phyloP scores from a whole-genome alignment of 1,140 invertebrate genomes.

The Aethina tumida region DNA sequence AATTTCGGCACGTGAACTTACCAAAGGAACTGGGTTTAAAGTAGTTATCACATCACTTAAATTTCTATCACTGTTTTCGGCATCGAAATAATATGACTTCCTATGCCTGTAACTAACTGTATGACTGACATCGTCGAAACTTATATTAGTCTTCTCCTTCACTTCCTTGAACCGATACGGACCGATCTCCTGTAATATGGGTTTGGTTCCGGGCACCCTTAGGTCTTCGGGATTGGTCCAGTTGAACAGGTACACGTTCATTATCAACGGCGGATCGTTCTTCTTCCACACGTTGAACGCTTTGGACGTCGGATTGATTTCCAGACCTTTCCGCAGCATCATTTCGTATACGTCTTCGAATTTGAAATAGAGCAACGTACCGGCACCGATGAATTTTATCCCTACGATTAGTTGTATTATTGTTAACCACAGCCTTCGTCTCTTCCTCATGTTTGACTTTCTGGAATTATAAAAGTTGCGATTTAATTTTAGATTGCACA shows the following conservation, averaged over 20 bases:
- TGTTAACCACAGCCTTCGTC: too few relatives aligned
- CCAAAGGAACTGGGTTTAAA: conserved; percentile 72
- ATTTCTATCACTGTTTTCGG: conserved; percentile 57
- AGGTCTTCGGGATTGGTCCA: conserved; percentile 68
- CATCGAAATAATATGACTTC: conserved; percentile 67
- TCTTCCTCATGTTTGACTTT: too few relatives aligned
- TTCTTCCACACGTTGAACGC: conserved; percentile 27
- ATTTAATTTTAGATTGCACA: too few relatives aligned
- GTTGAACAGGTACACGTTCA: conserved; percentile 70
- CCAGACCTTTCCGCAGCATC: too few relatives aligned
- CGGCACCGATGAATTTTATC: too few relatives aligned
- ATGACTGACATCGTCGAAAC: conserved; percentile 51
- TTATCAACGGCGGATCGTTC: conserved; percentile 30
- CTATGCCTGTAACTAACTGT: conserved; percentile 72
- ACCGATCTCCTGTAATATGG: conserved; percentile 48
- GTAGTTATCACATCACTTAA: conserved; percentile 67
- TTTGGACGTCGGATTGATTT: too few relatives aligned
- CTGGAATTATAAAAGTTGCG: too few relatives aligned
- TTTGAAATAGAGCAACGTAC: too few relatives aligned
- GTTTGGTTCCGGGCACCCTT: conserved; percentile 35
- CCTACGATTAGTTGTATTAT: too few relatives aligned
- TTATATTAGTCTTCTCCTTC: conserved; percentile 59
- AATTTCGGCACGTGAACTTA: conserved; percentile 39
- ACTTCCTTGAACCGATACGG: conserved; percentile 63
- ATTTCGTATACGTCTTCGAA: too few relatives aligned